Evolutionary conservation across 2,888 invertebrate species (phyloP).

Genomic region (Tachina grossa): DNA sequence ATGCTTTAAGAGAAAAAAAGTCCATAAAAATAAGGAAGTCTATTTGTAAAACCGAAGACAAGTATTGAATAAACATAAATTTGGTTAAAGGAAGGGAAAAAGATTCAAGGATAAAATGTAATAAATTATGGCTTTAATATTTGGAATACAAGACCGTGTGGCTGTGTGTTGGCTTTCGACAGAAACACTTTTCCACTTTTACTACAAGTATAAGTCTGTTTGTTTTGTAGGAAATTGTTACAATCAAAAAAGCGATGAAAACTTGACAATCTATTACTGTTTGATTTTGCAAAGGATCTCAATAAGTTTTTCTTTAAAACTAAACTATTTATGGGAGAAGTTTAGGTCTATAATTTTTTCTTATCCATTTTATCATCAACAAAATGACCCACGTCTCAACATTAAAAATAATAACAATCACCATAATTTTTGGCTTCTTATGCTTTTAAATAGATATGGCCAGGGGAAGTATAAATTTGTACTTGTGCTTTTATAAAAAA

Average conservation of each 20-base stretch:
- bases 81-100: neutral
- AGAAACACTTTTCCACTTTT: neutral
- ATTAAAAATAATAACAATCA: conserved; percentile 53
- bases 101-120: conserved; percentile 34
- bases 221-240: too few species aligned
- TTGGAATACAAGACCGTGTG: neutral
- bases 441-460: neutral
- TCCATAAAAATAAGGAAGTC: conserved; percentile 55
- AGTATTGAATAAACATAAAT: conserved; percentile 55
- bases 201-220: neutral
- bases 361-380: too few species aligned
- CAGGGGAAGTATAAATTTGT: neutral
- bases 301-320: too few species aligned
- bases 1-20: conserved; percentile 17
- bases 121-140: conserved; percentile 49
- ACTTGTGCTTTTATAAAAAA: neutral
- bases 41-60: conserved; percentile 54
- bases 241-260: too few species aligned
- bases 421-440: conserved; percentile 37
- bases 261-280: too few species aligned
- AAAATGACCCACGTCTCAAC: neutral
- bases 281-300: too few species aligned
- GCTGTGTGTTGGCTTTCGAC: neutral
- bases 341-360: too few species aligned
- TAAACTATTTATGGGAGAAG: too few species aligned